Percentiles rank a stretch among this genome's conserved stretches.
phyloP scores from a whole-genome alignment of 2,113 vertebrate genomes.

The Rhea pennata region DNA sequence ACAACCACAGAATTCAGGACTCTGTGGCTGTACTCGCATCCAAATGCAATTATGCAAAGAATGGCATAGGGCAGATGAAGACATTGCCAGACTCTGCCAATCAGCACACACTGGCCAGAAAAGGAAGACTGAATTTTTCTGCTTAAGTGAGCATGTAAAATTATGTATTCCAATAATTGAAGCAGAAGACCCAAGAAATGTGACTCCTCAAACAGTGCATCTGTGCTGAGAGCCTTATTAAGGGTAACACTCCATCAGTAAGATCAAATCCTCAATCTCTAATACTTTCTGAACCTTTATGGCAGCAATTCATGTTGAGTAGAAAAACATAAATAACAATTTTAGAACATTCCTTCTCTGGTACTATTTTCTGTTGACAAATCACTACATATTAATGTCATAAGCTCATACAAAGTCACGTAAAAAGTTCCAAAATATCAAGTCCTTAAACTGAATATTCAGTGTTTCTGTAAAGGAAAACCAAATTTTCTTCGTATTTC shows the following conservation, averaged over 20 bases:
- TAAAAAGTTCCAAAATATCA: neutral
- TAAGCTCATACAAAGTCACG: neutral
- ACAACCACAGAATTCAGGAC: neutral
- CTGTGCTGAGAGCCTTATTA: neutral
- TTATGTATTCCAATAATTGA: neutral
- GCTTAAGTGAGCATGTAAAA: rapidly evolving
- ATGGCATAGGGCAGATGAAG: neutral
- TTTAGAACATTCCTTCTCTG: neutral
- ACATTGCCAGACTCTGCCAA: neutral
- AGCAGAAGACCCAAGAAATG: neutral
- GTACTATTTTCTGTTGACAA: neutral
- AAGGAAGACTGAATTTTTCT: neutral
- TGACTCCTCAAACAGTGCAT: neutral
- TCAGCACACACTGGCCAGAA: neutral
- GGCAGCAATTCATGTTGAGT: neutral
- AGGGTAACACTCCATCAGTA: neutral
- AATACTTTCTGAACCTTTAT: neutral
- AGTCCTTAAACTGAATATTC: neutral
- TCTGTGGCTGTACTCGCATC: neutral
- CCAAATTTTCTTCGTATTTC: neutral
- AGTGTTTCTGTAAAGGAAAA: neutral
- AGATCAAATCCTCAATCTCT: neutral
- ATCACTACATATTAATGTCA: neutral
- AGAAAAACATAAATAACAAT: neutral
- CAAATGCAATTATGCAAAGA: neutral